Base-by-base conservation (phyloP, 2,888 invertebrate species). In the Tiliacea citrago region DNA sequence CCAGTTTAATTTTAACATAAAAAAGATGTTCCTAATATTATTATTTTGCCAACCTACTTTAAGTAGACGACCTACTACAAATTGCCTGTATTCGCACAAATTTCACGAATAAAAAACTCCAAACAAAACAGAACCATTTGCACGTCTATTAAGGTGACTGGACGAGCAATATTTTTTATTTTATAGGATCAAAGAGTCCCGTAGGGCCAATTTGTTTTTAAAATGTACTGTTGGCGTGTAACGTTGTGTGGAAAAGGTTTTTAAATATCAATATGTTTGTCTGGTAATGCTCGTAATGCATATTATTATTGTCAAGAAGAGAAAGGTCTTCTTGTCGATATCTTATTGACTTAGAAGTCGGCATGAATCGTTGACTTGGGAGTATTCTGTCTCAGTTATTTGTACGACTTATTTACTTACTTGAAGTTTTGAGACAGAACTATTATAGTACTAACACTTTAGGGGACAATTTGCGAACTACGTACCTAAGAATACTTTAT, bases 101-200 rank as follows among this genome's bases (percentile, higher is more conserved):
- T 63, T 68, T n/a, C 35, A 21, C 51, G 39, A 68, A 76, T 81
- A 79, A 78, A 80, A 60, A 55, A 71, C 61, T 68, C 47, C 16
- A 57, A 65, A 79, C 45, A 53, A 47, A 75, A 80, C 42, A 61
- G 16, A 62, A 68, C 63, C 65, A 74, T 79, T 81, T 75, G 69
- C 71, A 71, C 68, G 68, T 75, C 60, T 70, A 61, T 69, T 55
- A 63, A n/a, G 29, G 6, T 49, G 65, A 16, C 57, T 35, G 58
- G 60, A 57, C 29, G 47, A 65, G 58, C 24, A 58, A 68, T 62
- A 66, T 73, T 79, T 82, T 42, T 68, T 72, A 53, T 79, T 75
- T 69, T 75, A 76, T 84, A 68, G 45, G 51, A 71, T 60, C 45
- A 79, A 85, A 72, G 45, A 67, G 69, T 83, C 83, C 72, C 83